phyloP scores from a whole-genome alignment of 2,888 invertebrate species.

The Mesoligia furuncula region DNA sequence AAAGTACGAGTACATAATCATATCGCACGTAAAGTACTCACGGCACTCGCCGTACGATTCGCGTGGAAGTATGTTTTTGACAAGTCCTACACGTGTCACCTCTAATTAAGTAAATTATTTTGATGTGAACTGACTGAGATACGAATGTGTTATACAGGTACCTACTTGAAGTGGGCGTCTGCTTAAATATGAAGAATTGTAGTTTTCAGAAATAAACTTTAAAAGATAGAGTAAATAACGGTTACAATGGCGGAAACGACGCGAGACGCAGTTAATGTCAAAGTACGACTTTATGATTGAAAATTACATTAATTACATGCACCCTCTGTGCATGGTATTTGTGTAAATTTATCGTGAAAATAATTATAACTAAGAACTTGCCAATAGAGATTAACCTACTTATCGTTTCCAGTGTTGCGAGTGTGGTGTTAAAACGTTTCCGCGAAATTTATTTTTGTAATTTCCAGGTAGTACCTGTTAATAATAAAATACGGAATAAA shows the following conservation, averaged over 20 bases:
- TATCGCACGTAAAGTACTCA: constrained; percentile 20
- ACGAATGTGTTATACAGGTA: constrained; percentile 1
- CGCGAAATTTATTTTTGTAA: neutral
- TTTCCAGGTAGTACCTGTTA: neutral
- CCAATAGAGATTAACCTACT: neutral
- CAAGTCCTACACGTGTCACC: constrained; percentile 5
- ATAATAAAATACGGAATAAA: neutral
- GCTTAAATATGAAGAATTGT: neutral
- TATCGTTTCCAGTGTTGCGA: neutral
- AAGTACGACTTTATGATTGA: neutral
- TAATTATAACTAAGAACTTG: neutral
- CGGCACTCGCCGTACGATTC: neutral
- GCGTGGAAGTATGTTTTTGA: constrained; percentile 22
- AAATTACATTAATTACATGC: too few relatives aligned
- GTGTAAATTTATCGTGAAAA: neutral
- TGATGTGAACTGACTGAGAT: constrained; percentile 13
- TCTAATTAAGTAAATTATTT: constrained; percentile 37
- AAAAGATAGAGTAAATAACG: too few relatives aligned
- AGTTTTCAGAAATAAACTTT: constrained; percentile 2
- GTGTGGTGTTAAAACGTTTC: too few relatives aligned
- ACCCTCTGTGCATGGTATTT: neutral
- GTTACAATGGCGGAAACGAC: neutral
- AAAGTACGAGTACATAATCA: constrained; percentile 8
- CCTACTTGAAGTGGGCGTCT: neutral
- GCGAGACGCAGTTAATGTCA: neutral